Evolutionary conservation across 1,140 invertebrate genomes (phyloP).

Genomic region (Ceratitis capitata): DNA sequence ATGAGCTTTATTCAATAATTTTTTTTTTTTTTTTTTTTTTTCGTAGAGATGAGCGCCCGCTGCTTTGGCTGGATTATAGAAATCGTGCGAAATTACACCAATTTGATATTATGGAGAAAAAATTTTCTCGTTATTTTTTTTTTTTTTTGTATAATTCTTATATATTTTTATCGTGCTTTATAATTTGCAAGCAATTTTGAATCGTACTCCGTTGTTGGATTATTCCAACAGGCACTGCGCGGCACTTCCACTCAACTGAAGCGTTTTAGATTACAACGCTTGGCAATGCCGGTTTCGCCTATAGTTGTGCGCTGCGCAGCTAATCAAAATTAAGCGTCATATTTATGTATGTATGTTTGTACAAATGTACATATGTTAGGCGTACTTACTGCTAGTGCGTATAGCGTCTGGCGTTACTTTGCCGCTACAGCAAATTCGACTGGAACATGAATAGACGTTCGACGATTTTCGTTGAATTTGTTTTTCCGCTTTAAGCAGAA

Average conservation of each 20-base stretch:
- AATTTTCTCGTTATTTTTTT: no score
- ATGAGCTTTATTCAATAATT: neutral
- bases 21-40: neutral
- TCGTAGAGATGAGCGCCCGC: neutral
- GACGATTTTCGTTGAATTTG: neutral
- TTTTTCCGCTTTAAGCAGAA: neutral
- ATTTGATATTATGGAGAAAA: neutral
- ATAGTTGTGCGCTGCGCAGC: neutral
- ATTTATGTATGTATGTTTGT: neutral
- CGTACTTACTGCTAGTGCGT: neutral
- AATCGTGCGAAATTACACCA: neutral
- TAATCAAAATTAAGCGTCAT: neutral
- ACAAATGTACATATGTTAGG: neutral
- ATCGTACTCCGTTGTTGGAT: neutral
- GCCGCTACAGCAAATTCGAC: neutral
- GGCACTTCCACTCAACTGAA: neutral
- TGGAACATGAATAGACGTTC: no score
- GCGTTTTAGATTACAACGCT: neutral
- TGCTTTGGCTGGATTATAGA: neutral
- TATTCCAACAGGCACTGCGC: conserved; percentile 28
- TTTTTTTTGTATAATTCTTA: neutral
- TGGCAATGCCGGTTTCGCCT: neutral
- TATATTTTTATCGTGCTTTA: neutral
- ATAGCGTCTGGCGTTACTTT: neutral
- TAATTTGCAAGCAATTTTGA: neutral